Base-by-base conservation (phyloP, 2,113 vertebrate species). In the Peromyscus leucopus region DNA sequence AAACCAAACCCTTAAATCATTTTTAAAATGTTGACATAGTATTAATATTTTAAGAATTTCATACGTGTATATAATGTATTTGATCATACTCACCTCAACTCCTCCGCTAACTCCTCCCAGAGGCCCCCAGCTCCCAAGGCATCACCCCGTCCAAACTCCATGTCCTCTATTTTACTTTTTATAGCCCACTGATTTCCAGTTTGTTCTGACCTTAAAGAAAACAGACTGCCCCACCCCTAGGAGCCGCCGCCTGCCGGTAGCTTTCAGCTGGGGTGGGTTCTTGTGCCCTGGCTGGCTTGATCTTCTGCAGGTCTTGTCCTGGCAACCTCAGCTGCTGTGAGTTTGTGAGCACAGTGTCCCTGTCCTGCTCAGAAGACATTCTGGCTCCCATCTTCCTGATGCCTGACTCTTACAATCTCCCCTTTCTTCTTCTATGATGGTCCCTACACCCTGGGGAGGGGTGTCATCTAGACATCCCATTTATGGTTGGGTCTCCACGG, bases 211-310 rank as follows among this genome's bases (percentile, higher is more conserved):
- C 16, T 84, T 63, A 42, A 84, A 46, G n/a, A 19, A 46, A 65
- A 16, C 24, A 31, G 15, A 36, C 10, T 59, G 10, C 16, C 2
- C 59, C 8, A 19, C 16, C 59, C 16, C 84, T 67, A 67, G 26
- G 39, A 10, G 24, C 26, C 26, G 3, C 7, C 39, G 10, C 11
- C 28, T 4, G 4, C 21, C 13, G 1, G 5, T 19, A 36, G 51
- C 63, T 67, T 46, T 46, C 83, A 48, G 28, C 9, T 7, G 17
- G 26, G 28, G 7, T 28, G 39, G 51, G 7, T 51, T 33, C 61
- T 3, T 86, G 61, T 48, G 39, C 26, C 16, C 5, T 12, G 83
- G 33, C 2, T 85, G 16, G 61, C 61, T 57, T 67, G 28, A 10
- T 33, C 28, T 33, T 86, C 16, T 46, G 82, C 16, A 12, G 42